A percentile compares a stretch with the other conserved stretches of the same genome.
Conservation (phyloP, 2,888 invertebrate species). For the Erebia aethiops region DNA sequence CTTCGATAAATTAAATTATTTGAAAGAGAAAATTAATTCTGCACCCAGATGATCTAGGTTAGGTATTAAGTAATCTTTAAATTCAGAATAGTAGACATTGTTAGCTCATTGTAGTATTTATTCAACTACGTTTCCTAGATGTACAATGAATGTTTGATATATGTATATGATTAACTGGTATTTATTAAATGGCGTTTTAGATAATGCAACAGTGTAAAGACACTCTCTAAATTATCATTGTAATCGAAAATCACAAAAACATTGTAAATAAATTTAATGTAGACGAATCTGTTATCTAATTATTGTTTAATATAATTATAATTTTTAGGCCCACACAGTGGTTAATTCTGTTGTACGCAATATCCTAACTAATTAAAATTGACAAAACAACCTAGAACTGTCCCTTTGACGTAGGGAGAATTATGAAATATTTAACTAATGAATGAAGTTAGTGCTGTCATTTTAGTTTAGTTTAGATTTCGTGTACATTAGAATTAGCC, state of each 20-base stretch:
- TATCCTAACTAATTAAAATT: too few species aligned
- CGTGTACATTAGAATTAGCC: too few species aligned
- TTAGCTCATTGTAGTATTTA: background rate
- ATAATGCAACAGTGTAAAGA: background rate
- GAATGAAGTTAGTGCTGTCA: too few species aligned
- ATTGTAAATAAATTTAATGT: conserved; percentile 27
- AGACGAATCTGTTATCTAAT: conserved; percentile 7
- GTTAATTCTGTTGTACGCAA: too few species aligned
- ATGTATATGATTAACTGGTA: background rate
- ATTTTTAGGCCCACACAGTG: too few species aligned
- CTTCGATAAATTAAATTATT: background rate
- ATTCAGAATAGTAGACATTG: background rate
- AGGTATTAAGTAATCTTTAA: background rate
- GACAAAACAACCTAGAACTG: background rate
- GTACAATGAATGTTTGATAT: conserved; percentile 13
- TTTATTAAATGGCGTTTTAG: background rate
- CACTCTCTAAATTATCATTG: background rate
- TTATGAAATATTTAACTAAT: too few species aligned
- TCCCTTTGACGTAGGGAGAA: too few species aligned
- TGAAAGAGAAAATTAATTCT: background rate
- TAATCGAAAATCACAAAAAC: background rate
- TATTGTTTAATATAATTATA: too few species aligned
- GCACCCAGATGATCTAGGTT: background rate
- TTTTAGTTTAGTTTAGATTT: too few species aligned
- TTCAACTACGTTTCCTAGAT: conserved; percentile 2